Evolutionary conservation across 2,113 vertebrate genomes (phyloP).

Genomic region (Elephas maximus): DNA sequence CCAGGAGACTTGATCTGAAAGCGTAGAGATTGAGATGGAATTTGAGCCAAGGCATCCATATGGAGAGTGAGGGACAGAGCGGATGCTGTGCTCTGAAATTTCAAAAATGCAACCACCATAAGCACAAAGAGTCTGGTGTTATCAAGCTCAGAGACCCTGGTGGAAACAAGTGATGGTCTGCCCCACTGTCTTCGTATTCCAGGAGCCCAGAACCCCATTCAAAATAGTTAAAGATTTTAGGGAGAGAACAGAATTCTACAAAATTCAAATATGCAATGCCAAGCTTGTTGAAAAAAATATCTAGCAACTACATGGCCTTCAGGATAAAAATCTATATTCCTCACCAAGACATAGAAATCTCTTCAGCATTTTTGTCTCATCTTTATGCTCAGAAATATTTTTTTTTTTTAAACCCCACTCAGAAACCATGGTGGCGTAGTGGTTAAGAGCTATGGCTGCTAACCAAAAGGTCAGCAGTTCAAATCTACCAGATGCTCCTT

Average conservation of each 20-base stretch:
- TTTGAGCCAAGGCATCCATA: background rate
- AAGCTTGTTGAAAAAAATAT: background rate
- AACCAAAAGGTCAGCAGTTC: too few relatives aligned
- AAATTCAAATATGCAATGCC: background rate
- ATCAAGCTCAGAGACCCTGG: background rate
- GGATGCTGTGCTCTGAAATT: background rate
- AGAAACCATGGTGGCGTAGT: too few relatives aligned
- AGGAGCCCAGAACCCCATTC: background rate
- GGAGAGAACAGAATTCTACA: background rate
- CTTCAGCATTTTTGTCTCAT: background rate
- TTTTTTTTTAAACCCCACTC: fast-evolving
- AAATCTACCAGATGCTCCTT: too few relatives aligned
- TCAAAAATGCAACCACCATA: background rate
- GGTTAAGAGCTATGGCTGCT: too few relatives aligned
- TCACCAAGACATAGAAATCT: background rate
- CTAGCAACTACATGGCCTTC: background rate
- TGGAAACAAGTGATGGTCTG: background rate
- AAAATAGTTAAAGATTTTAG: background rate
- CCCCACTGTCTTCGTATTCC: background rate
- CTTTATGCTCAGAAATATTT: background rate
- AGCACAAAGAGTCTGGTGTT: background rate
- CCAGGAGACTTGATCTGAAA: background rate
- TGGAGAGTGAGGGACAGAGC: background rate
- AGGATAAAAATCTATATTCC: background rate
- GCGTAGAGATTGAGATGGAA: background rate